Percentiles rank a stretch among this genome's conserved stretches.
These are phyloP conservation scores for Chaetophractus vellerosus DNA, from an alignment of 2,797 vertebrate species.

Conservation along the genomic window DNA sequence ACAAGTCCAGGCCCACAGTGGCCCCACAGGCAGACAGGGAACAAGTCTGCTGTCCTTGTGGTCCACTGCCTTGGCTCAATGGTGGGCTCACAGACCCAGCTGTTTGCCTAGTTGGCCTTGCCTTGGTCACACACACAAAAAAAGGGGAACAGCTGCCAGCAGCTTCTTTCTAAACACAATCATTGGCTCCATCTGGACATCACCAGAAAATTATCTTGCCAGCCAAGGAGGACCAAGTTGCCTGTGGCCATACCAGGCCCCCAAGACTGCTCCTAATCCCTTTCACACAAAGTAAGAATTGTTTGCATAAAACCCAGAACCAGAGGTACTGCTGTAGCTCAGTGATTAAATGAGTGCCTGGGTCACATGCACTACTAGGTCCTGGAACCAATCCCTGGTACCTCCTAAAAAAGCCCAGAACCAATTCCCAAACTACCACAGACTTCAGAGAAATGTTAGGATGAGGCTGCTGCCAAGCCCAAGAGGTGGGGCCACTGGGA, in stretches of 20 bases:
- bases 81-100: background rate
- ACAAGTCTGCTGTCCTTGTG: background rate
- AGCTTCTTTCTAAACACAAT: background rate
- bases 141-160: background rate
- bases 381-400: too few species aligned
- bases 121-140: accelerated
- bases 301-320: background rate
- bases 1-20: accelerated
- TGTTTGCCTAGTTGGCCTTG: background rate
- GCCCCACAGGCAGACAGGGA: background rate
- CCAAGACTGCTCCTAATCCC: too few species aligned
- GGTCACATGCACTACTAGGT: too few species aligned
- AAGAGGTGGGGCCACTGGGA: background rate
- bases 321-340: too few species aligned
- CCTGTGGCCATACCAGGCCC: background rate
- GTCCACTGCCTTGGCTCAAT: background rate
- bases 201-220: background rate
- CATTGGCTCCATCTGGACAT: background rate
- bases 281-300: background rate
- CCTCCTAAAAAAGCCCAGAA: background rate
- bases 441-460: background rate
- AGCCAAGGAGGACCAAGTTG: background rate
- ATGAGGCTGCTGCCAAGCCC: background rate
- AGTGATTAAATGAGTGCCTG: too few species aligned
- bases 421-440: background rate